These are phyloP conservation scores for Oreochromis aureus DNA, from an alignment of 2,113 vertebrate species.

Conservation along the genomic window DNA sequence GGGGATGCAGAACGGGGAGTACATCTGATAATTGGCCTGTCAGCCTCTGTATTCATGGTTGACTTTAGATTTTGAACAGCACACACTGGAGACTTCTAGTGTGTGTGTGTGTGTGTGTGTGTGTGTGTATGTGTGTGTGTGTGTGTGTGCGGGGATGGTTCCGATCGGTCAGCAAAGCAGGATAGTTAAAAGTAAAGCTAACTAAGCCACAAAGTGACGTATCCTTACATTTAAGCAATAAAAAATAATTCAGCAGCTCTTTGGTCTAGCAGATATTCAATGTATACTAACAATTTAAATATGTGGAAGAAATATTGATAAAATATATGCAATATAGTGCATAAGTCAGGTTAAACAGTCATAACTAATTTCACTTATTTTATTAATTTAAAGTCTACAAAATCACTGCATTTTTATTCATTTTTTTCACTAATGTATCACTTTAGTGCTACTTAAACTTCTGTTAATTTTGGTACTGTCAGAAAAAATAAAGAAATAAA, in stretches of 20 bases:
- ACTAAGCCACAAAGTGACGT: background rate
- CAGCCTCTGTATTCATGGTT: conserved; percentile 62
- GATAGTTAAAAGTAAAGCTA: background rate
- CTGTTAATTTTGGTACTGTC: background rate
- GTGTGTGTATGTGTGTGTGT: background rate
- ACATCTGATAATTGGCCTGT: conserved; percentile 69
- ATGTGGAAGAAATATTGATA: background rate
- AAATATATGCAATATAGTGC: background rate
- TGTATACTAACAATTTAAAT: background rate
- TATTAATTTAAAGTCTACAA: background rate
- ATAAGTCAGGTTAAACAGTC: background rate
- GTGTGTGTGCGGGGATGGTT: background rate
- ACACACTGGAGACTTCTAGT: background rate
- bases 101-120: background rate
- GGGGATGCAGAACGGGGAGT: conserved; percentile 37
- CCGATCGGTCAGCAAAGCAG: background rate
- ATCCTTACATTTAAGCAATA: background rate
- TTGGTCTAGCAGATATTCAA: background rate
- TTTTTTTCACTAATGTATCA: background rate
- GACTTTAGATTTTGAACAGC: conserved; percentile 50
- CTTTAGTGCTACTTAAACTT: background rate
- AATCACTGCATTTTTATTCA: background rate
- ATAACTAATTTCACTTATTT: background rate
- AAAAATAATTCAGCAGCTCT: background rate
- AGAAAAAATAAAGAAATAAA: background rate